phyloP scores from a whole-genome alignment of 2,797 vertebrate species.

The Numenius phaeopus region DNA sequence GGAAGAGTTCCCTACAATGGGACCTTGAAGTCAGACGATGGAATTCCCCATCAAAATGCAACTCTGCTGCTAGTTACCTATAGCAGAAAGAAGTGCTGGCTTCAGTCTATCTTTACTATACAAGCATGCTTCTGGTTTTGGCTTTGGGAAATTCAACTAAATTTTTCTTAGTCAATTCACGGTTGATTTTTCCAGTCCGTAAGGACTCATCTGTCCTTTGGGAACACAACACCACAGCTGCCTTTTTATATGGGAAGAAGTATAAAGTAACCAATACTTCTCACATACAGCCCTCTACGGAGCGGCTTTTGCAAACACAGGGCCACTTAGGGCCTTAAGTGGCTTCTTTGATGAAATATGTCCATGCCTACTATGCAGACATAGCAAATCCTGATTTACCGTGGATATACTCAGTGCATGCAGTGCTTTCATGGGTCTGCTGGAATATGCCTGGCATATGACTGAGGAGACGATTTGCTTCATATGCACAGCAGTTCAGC shows the following conservation, averaged over 20 bases:
- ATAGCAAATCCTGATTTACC: neutral
- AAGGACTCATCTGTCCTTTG: neutral
- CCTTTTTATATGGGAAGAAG: neutral
- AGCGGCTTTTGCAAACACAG: neutral
- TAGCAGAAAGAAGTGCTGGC: neutral
- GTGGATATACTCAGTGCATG: neutral
- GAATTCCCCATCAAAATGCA: neutral
- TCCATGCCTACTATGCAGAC: neutral
- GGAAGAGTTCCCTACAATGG: neutral
- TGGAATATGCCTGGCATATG: neutral
- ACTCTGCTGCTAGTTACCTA: neutral
- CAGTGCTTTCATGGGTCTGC: neutral
- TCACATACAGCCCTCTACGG: neutral
- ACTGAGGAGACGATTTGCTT: neutral
- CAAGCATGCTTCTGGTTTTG: neutral
- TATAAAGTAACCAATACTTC: neutral
- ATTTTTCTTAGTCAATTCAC: slow-evolving; percentile 7
- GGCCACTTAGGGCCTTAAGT: neutral
- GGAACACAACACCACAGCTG: neutral
- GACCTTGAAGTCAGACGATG: neutral
- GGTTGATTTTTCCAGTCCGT: slow-evolving; percentile 15
- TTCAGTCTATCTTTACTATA: neutral
- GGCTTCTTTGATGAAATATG: neutral
- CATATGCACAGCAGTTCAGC: neutral
- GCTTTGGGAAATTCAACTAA: neutral